These are phyloP conservation scores for Henricia sp. DNA, from an alignment of 53 echinoderm and acorn worm genomes.

Conservation along the genomic window DNA sequence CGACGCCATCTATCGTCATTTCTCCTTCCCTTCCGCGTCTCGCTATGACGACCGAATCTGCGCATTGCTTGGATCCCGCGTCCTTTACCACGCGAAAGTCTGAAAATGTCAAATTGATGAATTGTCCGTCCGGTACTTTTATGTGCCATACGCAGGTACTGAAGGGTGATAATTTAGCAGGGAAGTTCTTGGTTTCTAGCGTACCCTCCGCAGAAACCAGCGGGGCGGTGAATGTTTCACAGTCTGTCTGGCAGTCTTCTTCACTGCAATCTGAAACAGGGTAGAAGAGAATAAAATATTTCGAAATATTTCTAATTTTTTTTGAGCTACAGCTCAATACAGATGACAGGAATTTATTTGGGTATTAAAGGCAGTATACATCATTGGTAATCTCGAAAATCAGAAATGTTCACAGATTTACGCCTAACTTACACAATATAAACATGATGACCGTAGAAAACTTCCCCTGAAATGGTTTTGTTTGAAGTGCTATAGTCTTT, in stretches of 20 bases:
- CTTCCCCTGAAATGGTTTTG: too few species aligned
- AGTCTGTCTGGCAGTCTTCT: constrained; percentile 62
- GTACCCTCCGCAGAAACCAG: constrained; percentile 46
- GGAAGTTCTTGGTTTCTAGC: constrained; percentile 66
- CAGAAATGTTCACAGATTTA: too few species aligned
- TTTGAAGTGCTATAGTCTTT: too few species aligned
- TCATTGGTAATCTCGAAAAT: too few species aligned
- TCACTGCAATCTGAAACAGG: constrained; percentile 67
- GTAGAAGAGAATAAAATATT: too few species aligned
- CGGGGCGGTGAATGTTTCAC: constrained; percentile 35
- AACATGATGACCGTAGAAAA: too few species aligned
- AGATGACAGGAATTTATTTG: too few species aligned
- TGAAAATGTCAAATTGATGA: constrained; percentile 59
- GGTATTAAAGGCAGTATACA: too few species aligned
- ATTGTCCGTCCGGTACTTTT: constrained; percentile 28
- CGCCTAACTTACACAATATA: too few species aligned
- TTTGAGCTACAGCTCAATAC: too few species aligned
- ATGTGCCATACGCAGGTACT: constrained; percentile 71
- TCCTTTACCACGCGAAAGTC: constrained; percentile 59
- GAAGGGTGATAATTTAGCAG: constrained; percentile 70
- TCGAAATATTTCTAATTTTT: too few species aligned
- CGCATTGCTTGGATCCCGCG: constrained; percentile 15
- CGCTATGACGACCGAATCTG: constrained; percentile 44
- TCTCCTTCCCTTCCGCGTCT: neutral
- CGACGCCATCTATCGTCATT: neutral